Conservation (phyloP, 2,113 vertebrate genomes). For the Sakesphorus luctuosus region DNA sequence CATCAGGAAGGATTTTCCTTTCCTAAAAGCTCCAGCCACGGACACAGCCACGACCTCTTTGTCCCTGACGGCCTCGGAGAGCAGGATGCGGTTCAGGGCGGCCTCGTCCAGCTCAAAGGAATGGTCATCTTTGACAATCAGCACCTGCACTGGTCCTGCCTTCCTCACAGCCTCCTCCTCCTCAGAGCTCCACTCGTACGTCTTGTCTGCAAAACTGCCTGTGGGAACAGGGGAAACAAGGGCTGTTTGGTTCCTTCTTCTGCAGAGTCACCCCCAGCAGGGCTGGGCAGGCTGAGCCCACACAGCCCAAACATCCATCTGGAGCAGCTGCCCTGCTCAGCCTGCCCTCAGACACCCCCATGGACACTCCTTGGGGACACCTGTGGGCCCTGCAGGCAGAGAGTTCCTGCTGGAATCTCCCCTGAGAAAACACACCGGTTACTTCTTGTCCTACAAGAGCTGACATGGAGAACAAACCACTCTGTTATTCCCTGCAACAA, state of each 20-base stretch:
- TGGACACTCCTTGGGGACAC: neutral
- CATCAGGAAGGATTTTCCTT: conserved; percentile 99
- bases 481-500: neutral
- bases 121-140: conserved; percentile 96
- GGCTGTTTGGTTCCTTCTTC: neutral
- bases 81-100: conserved; percentile 90
- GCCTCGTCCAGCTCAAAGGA: conserved; percentile 95
- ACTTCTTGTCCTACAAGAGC: neutral
- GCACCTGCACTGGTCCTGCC: conserved; percentile 91
- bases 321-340: neutral
- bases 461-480: neutral
- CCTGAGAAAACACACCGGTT: neutral
- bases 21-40: conserved; percentile 95
- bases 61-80: conserved; percentile 90
- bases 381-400: neutral
- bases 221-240: neutral
- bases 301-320: neutral
- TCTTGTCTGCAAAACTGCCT: conserved; percentile 87
- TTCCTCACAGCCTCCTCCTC: conserved; percentile 91
- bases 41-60: conserved; percentile 95
- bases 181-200: conserved; percentile 95
- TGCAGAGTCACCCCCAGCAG: neutral
- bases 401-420: neutral
- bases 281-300: neutral
- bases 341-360: neutral